Evolutionary conservation across 2,888 invertebrate genomes (phyloP).

Genomic region (Amphiduros pacificus): DNA sequence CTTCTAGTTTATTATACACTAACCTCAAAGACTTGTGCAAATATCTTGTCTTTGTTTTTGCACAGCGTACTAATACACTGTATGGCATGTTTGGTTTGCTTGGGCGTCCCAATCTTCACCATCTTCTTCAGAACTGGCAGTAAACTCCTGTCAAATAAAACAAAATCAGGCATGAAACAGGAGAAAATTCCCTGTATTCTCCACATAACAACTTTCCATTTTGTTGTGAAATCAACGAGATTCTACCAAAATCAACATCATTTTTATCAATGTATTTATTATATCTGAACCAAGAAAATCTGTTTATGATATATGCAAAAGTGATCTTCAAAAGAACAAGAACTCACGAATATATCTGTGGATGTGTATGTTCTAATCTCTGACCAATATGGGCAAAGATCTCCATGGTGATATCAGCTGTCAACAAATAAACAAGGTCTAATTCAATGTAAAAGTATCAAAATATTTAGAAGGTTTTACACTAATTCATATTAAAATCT

Average conservation of each 20-base stretch:
- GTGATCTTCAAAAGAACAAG: neutral
- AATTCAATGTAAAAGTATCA: too few relatives aligned
- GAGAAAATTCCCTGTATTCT: neutral
- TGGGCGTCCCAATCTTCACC: conserved; percentile 85
- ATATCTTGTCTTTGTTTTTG: conserved; percentile 60
- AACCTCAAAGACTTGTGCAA: conserved; percentile 62
- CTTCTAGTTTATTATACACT: too few relatives aligned
- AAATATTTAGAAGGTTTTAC: too few relatives aligned
- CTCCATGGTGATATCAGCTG: conserved; percentile 57
- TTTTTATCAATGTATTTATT: neutral
- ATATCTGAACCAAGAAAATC: too few relatives aligned
- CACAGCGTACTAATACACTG: conserved; percentile 72
- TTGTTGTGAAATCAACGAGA: too few relatives aligned
- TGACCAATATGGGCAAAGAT: conserved; percentile 59
- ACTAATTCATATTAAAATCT: too few relatives aligned
- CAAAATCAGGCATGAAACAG: neutral
- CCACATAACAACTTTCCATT: too few relatives aligned
- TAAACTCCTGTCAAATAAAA: conserved; percentile 66
- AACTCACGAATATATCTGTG: conserved; percentile 57
- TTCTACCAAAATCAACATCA: conserved; percentile 1
- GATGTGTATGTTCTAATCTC: conserved; percentile 50
- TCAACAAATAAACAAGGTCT: conserved; percentile 17
- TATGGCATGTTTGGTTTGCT: conserved; percentile 95
- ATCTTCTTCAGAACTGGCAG: conserved; percentile 86
- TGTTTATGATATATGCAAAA: too few relatives aligned